Evolutionary conservation across 2,888 invertebrate genomes (phyloP).

Genomic region (Alloscopus bannaensis): DNA sequence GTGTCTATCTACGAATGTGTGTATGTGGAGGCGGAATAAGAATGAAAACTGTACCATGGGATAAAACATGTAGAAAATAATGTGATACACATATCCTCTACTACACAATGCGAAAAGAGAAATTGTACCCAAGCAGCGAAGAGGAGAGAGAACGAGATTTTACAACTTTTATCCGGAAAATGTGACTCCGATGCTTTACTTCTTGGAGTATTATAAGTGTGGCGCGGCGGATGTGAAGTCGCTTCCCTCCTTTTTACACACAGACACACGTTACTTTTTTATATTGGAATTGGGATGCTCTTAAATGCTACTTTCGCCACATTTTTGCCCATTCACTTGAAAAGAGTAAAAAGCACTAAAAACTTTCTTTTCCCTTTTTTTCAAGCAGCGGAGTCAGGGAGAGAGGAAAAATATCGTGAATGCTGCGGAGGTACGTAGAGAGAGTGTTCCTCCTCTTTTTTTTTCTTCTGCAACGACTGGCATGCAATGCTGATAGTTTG

Average conservation of each 20-base stretch:
- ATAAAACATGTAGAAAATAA: background rate
- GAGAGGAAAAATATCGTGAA: background rate
- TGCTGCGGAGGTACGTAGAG: background rate
- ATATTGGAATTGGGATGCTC: slow-evolving; percentile 36
- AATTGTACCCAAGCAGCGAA: too few species aligned
- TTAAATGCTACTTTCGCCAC: slow-evolving; percentile 60
- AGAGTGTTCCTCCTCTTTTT: slow-evolving; percentile 15
- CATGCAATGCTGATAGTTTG: background rate
- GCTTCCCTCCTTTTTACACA: too few species aligned
- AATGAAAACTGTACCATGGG: too few species aligned
- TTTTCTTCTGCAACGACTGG: background rate
- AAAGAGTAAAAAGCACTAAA: slow-evolving; percentile 36
- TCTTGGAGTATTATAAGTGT: slow-evolving; percentile 19
- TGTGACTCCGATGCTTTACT: slow-evolving; percentile 50
- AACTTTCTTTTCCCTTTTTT: slow-evolving; percentile 32
- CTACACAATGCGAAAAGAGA: background rate
- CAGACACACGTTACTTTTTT: background rate
- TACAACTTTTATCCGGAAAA: slow-evolving; percentile 62
- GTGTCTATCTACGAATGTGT: too few species aligned
- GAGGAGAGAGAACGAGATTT: slow-evolving; percentile 27
- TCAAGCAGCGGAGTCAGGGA: too few species aligned
- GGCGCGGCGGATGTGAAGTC: slow-evolving; percentile 26
- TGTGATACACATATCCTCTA: background rate
- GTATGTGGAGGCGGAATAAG: too few species aligned
- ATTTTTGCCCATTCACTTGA: slow-evolving; percentile 47